These are phyloP conservation scores for Melanostigma gelatinosum DNA, from an alignment of 2,113 vertebrate genomes.

Conservation along the genomic window DNA sequence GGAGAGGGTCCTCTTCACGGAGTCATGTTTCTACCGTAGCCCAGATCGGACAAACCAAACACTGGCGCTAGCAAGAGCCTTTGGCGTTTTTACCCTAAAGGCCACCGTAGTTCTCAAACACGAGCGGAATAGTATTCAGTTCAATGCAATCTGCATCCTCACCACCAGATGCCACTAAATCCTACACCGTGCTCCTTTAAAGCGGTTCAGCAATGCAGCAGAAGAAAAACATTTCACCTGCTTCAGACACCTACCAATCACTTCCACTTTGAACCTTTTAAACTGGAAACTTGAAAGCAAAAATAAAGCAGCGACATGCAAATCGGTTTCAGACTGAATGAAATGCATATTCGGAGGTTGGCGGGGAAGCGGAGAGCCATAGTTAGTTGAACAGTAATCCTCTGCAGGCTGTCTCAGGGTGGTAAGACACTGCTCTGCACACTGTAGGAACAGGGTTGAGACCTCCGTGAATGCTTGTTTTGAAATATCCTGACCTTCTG, in stretches of 20 bases:
- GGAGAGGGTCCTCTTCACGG: no score
- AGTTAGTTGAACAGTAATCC: conserved; percentile 25
- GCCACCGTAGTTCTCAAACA: no score
- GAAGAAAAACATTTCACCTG: neutral
- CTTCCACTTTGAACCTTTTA: neutral
- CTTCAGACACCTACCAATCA: neutral
- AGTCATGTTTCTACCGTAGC: no score
- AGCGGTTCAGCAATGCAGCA: neutral
- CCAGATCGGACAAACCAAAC: no score
- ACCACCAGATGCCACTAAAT: neutral
- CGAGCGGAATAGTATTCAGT: no score
- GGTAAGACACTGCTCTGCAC: conserved; percentile 3
- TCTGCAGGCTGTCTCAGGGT: conserved; percentile 5
- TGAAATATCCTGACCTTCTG: conserved; percentile 32
- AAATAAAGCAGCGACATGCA: neutral
- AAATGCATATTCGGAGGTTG: neutral
- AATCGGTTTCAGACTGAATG: conserved; percentile 12
- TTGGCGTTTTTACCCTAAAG: no score
- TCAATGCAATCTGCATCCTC: neutral
- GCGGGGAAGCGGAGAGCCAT: neutral
- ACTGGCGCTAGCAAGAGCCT: no score
- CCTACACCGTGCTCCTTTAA: neutral
- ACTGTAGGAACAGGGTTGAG: conserved; percentile 8
- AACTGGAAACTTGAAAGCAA: neutral
- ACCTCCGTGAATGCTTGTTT: conserved; percentile 2